Evolutionary conservation across 1,140 invertebrate species (phyloP).

Genomic region (Dysdera silvatica): DNA sequence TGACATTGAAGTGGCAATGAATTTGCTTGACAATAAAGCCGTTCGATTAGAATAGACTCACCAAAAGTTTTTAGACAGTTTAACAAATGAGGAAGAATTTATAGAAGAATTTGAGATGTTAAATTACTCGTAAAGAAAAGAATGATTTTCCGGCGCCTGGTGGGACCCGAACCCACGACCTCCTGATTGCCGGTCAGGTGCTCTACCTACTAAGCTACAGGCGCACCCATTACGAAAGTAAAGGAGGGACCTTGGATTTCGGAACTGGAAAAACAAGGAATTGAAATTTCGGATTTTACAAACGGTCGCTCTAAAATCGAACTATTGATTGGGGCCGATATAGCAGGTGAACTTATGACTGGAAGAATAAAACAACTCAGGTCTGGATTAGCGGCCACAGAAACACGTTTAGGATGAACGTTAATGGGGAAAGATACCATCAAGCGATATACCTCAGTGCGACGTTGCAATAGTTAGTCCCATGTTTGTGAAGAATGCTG

Average conservation of each 20-base stretch:
- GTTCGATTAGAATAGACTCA: too few species aligned
- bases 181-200: too few species aligned
- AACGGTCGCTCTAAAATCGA: neutral
- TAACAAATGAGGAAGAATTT: too few species aligned
- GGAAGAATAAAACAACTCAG: constrained; percentile 1
- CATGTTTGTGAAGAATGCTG: neutral
- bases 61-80: too few species aligned
- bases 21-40: too few species aligned
- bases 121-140: too few species aligned
- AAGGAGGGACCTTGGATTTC: neutral
- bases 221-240: too few species aligned
- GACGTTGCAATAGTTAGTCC: neutral
- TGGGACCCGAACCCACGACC: too few species aligned
- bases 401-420: neutral
- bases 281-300: neutral
- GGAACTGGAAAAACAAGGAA: neutral
- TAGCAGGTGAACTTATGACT: neutral
- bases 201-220: too few species aligned
- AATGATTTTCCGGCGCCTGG: too few species aligned
- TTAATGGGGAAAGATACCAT: neutral
- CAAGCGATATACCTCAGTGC: neutral
- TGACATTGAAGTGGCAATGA: too few species aligned
- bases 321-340: constrained; percentile 1
- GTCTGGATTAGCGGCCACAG: neutral
- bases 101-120: too few species aligned